These are phyloP conservation scores for Macrocentrus cingulum DNA, from an alignment of 1,140 invertebrate species.

Conservation along the genomic window DNA sequence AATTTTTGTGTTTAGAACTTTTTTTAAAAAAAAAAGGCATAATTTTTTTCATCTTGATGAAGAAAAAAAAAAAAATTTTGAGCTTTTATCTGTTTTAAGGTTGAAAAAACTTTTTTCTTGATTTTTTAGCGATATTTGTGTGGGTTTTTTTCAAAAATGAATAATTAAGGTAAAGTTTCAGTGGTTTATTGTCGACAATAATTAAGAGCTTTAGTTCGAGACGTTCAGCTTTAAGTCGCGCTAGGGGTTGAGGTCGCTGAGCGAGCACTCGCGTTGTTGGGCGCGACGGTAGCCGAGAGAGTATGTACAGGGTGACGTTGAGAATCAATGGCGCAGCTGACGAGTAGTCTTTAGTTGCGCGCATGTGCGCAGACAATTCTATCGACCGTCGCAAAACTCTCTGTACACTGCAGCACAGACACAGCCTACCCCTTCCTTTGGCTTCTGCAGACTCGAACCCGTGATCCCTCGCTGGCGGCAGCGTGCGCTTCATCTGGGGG, in stretches of 20 bases:
- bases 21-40: too few relatives aligned
- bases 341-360: slow-evolving; percentile 40
- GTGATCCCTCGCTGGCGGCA: slow-evolving; percentile 35
- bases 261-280: slow-evolving; percentile 1
- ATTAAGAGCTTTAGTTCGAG: slow-evolving; percentile 43
- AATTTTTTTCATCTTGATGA: too few relatives aligned
- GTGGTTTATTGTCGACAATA: slow-evolving; percentile 29
- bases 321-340: slow-evolving; percentile 55
- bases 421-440: slow-evolving; percentile 50
- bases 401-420: slow-evolving; percentile 48
- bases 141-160: too few relatives aligned
- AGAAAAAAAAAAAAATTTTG: too few relatives aligned
- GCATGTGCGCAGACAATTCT: slow-evolving; percentile 56
- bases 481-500: slow-evolving; percentile 19
- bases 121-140: too few relatives aligned
- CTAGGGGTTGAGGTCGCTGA: slow-evolving; percentile 5
- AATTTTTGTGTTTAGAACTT: too few relatives aligned
- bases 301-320: slow-evolving; percentile 5
- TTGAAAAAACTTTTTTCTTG: too few relatives aligned
- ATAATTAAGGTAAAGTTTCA: too few relatives aligned
- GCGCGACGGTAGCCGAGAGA: slow-evolving; percentile 14
- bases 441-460: slow-evolving; percentile 7
- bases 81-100: too few relatives aligned
- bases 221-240: slow-evolving; percentile 50
- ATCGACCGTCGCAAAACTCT: slow-evolving; percentile 44